Conservation (phyloP, 2,888 invertebrate species). For the Imbricaverruca yamaguchii region DNA sequence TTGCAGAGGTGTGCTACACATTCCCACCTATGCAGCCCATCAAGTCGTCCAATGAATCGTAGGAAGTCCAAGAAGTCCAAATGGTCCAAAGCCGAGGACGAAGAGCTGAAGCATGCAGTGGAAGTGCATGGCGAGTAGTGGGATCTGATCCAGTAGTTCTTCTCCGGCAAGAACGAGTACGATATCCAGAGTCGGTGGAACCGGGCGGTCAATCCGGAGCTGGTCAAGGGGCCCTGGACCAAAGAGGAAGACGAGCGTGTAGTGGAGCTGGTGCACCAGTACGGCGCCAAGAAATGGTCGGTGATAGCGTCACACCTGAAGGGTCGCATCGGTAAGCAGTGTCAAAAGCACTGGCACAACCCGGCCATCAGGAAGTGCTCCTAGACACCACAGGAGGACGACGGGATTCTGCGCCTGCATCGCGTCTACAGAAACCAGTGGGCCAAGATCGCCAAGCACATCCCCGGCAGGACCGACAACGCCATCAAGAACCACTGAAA, state of each 20-base stretch:
- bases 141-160: slow-evolving; percentile 49
- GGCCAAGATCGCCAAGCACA: slow-evolving; percentile 92
- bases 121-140: slow-evolving; percentile 48
- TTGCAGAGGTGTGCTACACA: too few relatives aligned
- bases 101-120: slow-evolving; percentile 68
- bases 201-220: slow-evolving; percentile 91
- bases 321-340: slow-evolving; percentile 94
- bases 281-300: slow-evolving; percentile 96
- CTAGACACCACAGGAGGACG: slow-evolving; percentile 78
- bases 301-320: slow-evolving; percentile 86
- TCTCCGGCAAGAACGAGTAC: slow-evolving; percentile 79
- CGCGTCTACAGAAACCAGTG: slow-evolving; percentile 88
- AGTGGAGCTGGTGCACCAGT: slow-evolving; percentile 76
- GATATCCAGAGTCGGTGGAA: slow-evolving; percentile 96
- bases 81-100: slow-evolving; percentile 47
- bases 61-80: slow-evolving; percentile 19
- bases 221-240: slow-evolving; percentile 97
- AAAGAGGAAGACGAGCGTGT: slow-evolving; percentile 97
- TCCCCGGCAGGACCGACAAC: slow-evolving; percentile 96
- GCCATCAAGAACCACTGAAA: slow-evolving; percentile 99
- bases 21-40: slow-evolving; percentile 5
- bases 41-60: slow-evolving; percentile 6
- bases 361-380: slow-evolving; percentile 94
- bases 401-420: slow-evolving; percentile 74
- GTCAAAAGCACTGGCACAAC: slow-evolving; percentile 97